phyloP scores from a whole-genome alignment of 2,888 invertebrate genomes.

The Clanis bilineata region DNA sequence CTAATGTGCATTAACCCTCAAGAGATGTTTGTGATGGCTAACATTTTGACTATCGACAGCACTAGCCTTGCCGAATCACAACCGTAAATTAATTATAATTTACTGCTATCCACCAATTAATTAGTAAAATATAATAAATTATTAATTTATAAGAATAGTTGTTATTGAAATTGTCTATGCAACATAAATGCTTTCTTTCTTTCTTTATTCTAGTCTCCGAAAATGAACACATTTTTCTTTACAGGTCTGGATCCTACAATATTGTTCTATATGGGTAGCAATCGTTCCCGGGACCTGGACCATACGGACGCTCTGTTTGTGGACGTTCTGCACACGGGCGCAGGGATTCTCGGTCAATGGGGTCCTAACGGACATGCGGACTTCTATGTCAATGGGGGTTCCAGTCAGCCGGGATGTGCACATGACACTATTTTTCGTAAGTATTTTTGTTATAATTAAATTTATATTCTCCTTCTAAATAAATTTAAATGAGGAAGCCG shows the following conservation, averaged over 20 bases:
- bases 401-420: conserved; percentile 93
- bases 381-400: conserved; percentile 94
- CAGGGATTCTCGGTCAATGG: conserved; percentile 94
- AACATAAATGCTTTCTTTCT: not conserved
- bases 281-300: conserved; percentile 90
- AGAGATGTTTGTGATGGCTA: no score
- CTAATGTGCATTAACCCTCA: not conserved
- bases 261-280: conserved; percentile 91
- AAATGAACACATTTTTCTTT: conserved; percentile 18
- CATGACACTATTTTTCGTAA: conserved; percentile 91
- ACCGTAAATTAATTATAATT: no score
- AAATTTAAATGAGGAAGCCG: no score
- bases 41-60: no score
- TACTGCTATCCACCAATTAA: no score
- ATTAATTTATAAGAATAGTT: no score
- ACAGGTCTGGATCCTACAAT: conserved; percentile 92
- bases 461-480: no score
- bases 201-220: not conserved
- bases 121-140: no score
- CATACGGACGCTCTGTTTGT: conserved; percentile 91
- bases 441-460: conserved; percentile 37
- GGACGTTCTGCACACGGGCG: conserved; percentile 91
- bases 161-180: no score
- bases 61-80: no score
- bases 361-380: conserved; percentile 94